Evolutionary conservation across 2,797 vertebrate species (phyloP), one percentile per base, ranked within the genome.

Genomic region (Neoniphon sammara): DNA sequence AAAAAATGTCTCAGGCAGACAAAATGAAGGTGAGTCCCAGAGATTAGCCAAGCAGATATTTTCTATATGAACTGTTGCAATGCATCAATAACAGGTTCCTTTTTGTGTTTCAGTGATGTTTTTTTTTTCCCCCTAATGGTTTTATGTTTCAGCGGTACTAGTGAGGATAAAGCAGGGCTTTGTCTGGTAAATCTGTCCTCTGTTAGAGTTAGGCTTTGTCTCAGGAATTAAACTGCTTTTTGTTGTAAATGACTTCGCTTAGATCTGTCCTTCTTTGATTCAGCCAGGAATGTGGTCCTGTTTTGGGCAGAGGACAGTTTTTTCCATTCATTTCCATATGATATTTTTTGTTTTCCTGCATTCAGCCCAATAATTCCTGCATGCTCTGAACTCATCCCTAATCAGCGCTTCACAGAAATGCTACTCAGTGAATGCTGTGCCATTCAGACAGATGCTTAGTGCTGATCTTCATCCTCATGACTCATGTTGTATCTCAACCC

Each of bases 1-100:
- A 39, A 81, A 88, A 70, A 25, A 95, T 95, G 94, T 95, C 94
- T 92, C 94, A 95, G 81, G 92, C 92, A 3, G 94, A 95, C 67
- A 95, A 95, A 92, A 82, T 93, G 62, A 95, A 95, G 94, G 94
- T 94, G 84, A 87, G 92, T 73, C 4, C 17, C 3, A n/a, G 50
- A 66, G 46, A 69, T 44, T 36, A 62, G 67, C 47, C 0, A 49
- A 39, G 4, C 18, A 10, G 7, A 39, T 27, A 1, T 44, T 64
- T 36, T 46, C 5, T 2, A 23, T 63, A n/a, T 80, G 27, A 62
- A 49, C 17, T 11, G 3, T 17, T 20, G 9, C 15, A 57, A 66
- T 60, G 23, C 25, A 57, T 71, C n/a, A 17, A 54, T 10, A 46
- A 70, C 59, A 73, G 69, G 55, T 73, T 78, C 15, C 46, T 46